Base-by-base conservation (phyloP, 2,888 invertebrate genomes). In the Calameuta filiformis region DNA sequence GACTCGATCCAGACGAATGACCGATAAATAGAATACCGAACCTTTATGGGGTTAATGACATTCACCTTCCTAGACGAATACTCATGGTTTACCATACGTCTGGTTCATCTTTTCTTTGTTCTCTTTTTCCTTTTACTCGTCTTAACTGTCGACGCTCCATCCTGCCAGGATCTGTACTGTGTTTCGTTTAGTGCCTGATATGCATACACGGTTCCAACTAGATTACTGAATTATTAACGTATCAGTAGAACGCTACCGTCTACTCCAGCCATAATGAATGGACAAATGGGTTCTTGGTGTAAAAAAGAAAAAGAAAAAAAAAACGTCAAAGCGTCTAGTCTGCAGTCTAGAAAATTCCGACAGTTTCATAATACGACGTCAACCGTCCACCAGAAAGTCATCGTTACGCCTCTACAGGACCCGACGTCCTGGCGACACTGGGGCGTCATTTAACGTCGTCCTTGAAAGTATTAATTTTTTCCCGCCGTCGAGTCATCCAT, bases 1-100 rank as follows among this genome's bases (percentile, higher is more conserved):
- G 77, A 77, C 77, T 30, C 77, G 69, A 69, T 37, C 74, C 68
- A 77, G 77, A 77, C 77, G 77, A 35, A 77, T 75, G 75, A 77
- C 75, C 75, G 37, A 75, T 77, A 75, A 56, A 77, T 69, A 71
- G 71, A 75, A 74, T 69, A 75, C 74, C 77, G 75, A 77, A 75
- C 31, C 33, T 30, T 71, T 69, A 56, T 69, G 40, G 68, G 77
- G 77, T 77, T 69, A 77, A 77, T 30, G 77, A 77, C 77, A 77
- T 75, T 33, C 40, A 76, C 30, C 33, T 33, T 31, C 31, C 40
- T 56, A 73, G 73, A 68, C 73, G 74, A 73, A 34, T 33, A 34
- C 71, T 56, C 71, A 71, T 34, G 71, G 35, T 74, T 73, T 34
- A 34, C 69, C 73, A 74, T 40, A 74, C 74, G 31, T 68, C 73